Evolutionary conservation across 1,140 invertebrate genomes (phyloP).

Genomic region (Penaeus japonicus): DNA sequence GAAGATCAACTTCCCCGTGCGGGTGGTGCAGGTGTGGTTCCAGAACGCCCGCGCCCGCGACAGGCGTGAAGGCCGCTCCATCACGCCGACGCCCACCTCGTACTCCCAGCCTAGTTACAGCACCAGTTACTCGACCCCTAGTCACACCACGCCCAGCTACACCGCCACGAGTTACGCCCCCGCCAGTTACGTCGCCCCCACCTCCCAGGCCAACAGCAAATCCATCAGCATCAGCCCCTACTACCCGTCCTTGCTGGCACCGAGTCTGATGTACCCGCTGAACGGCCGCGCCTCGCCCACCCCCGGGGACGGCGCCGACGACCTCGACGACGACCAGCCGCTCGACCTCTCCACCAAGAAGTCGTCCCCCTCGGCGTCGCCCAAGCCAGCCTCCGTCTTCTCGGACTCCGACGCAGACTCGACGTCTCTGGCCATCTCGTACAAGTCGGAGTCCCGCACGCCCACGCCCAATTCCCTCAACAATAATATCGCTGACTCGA

Average conservation of each 20-base stretch:
- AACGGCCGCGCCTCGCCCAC: slow-evolving; percentile 39
- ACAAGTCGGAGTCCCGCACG: slow-evolving; percentile 57
- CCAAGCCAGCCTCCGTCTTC: slow-evolving; percentile 49
- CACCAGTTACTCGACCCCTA: not conserved
- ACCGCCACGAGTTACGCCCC: slow-evolving; percentile 54
- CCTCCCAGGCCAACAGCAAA: slow-evolving; percentile 57
- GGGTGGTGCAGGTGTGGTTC: slow-evolving; percentile 97
- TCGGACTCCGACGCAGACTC: slow-evolving; percentile 54
- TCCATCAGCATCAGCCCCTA: slow-evolving; percentile 50
- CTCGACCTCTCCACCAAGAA: slow-evolving; percentile 59
- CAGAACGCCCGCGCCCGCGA: slow-evolving; percentile 96
- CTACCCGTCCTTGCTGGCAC: slow-evolving; percentile 36
- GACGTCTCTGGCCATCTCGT: slow-evolving; percentile 54
- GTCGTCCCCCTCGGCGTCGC: slow-evolving; percentile 55
- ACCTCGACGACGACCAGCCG: slow-evolving; percentile 59
- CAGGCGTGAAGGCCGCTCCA: slow-evolving; percentile 75
- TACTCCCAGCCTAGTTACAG: slow-evolving; percentile 32
- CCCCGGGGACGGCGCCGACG: slow-evolving; percentile 53
- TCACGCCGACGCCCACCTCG: slow-evolving; percentile 60
- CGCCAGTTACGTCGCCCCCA: slow-evolving; percentile 40
- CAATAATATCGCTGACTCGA: slow-evolving; percentile 40
- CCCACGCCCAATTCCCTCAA: slow-evolving; percentile 54
- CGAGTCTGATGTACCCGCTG: slow-evolving; percentile 24
- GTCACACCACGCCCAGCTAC: slow-evolving; percentile 2
- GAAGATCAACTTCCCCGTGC: slow-evolving; percentile 85